phyloP scores from a whole-genome alignment of 2,888 invertebrate genomes.

The Xestia xanthographa region DNA sequence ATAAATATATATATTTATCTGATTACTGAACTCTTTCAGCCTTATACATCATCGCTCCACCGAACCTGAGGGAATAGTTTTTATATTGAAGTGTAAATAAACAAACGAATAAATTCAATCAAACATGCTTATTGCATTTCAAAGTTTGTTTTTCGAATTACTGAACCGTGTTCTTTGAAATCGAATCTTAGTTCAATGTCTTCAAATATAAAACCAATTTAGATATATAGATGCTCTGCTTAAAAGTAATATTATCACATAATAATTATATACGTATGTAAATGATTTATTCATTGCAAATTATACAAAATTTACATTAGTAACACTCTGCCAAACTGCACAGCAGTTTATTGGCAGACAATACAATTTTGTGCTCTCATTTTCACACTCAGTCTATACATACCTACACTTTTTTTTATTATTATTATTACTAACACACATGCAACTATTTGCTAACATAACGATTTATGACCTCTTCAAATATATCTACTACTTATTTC shows the following conservation, averaged over 20 bases:
- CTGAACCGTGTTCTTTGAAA: conserved; percentile 23
- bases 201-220: conserved; percentile 11
- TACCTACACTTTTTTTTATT: no score
- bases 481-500: no score
- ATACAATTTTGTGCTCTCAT: no score
- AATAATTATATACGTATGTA: no score
- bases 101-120: conserved; percentile 15
- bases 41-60: neutral
- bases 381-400: no score
- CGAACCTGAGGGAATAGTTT: neutral
- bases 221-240: neutral
- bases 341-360: no score
- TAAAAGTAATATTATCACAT: neutral
- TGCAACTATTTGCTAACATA: no score
- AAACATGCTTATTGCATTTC: conserved; percentile 6
- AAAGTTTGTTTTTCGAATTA: conserved; percentile 12
- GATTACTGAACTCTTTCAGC: neutral
- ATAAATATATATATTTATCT: neutral
- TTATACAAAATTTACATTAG: no score
- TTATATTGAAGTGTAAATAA: neutral
- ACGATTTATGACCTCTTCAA: no score
- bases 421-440: no score
- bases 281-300: no score
- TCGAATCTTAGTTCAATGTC: conserved; percentile 19
- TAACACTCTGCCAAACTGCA: no score